These are phyloP conservation scores for Pseudachorutes palmiensis DNA, from an alignment of 1,140 invertebrate genomes.

Conservation along the genomic window DNA sequence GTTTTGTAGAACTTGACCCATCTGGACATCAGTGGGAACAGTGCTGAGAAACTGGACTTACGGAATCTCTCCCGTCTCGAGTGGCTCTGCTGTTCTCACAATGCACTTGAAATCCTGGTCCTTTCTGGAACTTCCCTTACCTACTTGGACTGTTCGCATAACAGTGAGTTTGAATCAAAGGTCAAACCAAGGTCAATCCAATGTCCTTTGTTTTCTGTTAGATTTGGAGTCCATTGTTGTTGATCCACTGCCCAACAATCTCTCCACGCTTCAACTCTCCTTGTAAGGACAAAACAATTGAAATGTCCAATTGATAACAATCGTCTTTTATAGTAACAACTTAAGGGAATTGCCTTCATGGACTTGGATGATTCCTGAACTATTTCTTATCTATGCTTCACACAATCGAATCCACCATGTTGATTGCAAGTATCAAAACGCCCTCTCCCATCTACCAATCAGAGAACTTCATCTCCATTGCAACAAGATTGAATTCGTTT, in stretches of 20 bases:
- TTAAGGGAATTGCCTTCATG: constrained; percentile 65
- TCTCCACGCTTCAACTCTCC: constrained; percentile 33
- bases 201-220: constrained; percentile 13
- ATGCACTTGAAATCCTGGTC: constrained; percentile 57
- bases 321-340: constrained; percentile 51
- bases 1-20: constrained; percentile 43
- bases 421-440: constrained; percentile 38
- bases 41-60: constrained; percentile 63
- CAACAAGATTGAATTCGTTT: constrained; percentile 37
- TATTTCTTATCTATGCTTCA: constrained; percentile 62
- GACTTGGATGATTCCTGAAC: constrained; percentile 62
- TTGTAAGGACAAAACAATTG: constrained; percentile 28
- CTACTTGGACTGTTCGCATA: constrained; percentile 63
- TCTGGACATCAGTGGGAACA: constrained; percentile 69
- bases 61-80: constrained; percentile 60
- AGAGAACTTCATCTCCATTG: constrained; percentile 36
- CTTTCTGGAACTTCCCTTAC: constrained; percentile 58
- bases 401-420: constrained; percentile 57
- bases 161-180: constrained; percentile 51
- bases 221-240: constrained; percentile 36
- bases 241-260: constrained; percentile 38
- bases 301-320: background rate
- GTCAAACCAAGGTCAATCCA: background rate
- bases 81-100: constrained; percentile 61
- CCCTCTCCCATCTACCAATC: constrained; percentile 31